Evolutionary conservation across 2,797 vertebrate genomes (phyloP), one percentile per base, ranked within the genome.

Genomic region (Chanos chanos): DNA sequence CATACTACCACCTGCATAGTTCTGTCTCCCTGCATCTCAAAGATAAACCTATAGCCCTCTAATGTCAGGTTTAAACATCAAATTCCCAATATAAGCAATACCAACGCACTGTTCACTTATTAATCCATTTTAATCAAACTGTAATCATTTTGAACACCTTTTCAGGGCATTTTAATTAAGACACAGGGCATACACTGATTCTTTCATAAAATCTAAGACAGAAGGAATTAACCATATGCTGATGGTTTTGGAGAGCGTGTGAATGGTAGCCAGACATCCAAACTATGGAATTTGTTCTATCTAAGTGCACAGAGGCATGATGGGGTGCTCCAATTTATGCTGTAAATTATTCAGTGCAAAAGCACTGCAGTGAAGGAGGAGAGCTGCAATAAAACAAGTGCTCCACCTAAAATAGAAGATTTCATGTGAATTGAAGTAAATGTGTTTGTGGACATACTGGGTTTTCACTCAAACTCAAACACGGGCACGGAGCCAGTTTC

Each of bases 271-370:
- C 39, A 55, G 12, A 45, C 3, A 40, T 33, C 21, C 49, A 19
- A 18, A 39, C 22, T 57, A 57, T 39, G 49, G 7, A 66, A 41
- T 19, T 13, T 50, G n/a, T 70, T 18, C 31, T 28, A 47, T 51
- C 50, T 52, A 43, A 66, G 50, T 15, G 45, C 22, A 51, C 31
- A 56, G 50, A 44, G 31, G 49, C 7, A 25, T 56, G 50, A 64
- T 67, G 51, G 59, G 30, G 63, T 57, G 45, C 44, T 66, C 45
- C 59, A 72, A 61, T 53, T 65, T 53, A 55, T 52, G 53, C 59
- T 30, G 25, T 75, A 64, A 72, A 75, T 75, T 70, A 75, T 75
- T 72, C 60, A 75, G 49, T 16, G 36, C 41, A 57, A 44, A 49
- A 45, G 44, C 54, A 56, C 48, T 45, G 53, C 62, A 73, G 66